Conservation (phyloP, 2,113 vertebrate species). For the Coracopsis vasa region DNA sequence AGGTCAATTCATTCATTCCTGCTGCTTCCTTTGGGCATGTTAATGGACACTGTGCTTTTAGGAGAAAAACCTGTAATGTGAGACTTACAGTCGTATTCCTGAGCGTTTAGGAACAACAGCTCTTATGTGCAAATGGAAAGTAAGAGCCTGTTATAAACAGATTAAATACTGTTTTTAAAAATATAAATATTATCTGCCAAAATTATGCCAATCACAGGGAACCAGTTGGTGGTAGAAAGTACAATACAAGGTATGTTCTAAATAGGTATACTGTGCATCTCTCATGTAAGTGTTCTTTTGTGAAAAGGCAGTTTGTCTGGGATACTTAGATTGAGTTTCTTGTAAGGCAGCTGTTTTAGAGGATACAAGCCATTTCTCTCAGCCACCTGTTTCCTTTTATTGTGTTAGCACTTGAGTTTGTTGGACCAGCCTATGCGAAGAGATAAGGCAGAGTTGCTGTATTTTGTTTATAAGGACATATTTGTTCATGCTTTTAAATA, state of each 20-base stretch:
- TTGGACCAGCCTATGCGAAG: constrained; percentile 39
- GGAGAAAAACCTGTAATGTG: constrained; percentile 50
- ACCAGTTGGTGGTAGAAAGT: constrained; percentile 67
- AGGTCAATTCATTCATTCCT: constrained; percentile 36
- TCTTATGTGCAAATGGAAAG: constrained; percentile 68
- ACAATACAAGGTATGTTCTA: constrained; percentile 63
- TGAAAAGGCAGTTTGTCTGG: constrained; percentile 78
- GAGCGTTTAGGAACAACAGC: constrained; percentile 48
- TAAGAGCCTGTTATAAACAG: constrained; percentile 77
- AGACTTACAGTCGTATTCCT: not conserved
- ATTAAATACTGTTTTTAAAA: constrained; percentile 67
- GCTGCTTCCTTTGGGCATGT: constrained; percentile 27
- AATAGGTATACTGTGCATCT: constrained; percentile 68
- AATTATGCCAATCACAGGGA: constrained; percentile 70
- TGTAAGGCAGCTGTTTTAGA: constrained; percentile 78
- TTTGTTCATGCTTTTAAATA: constrained; percentile 64
- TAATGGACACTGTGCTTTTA: constrained; percentile 19
- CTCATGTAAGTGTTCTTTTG: constrained; percentile 58
- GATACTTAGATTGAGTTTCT: constrained; percentile 85
- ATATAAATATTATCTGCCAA: constrained; percentile 74
- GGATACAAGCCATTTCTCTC: constrained; percentile 73
- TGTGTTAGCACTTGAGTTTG: constrained; percentile 58
- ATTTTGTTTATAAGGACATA: constrained; percentile 56
- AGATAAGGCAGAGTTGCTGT: constrained; percentile 62
- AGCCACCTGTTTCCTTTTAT: constrained; percentile 84